phyloP scores from a whole-genome alignment of 30 jellyfish, hydroid and myxozoan species.

The Aurelia aurita complex sp. Pacific region DNA sequence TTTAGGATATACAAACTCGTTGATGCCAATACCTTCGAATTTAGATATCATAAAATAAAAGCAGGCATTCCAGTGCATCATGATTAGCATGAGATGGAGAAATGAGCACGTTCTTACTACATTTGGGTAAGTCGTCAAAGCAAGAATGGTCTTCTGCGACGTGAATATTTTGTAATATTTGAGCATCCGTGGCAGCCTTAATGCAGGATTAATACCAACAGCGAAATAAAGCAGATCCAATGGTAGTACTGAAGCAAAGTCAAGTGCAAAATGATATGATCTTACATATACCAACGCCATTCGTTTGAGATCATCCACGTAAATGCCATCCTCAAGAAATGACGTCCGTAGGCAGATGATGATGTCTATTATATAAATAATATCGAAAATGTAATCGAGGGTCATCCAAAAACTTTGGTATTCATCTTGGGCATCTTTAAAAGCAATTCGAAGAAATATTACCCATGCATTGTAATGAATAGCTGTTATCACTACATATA shows the following conservation, averaged over 20 bases:
- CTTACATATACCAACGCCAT: constrained; percentile 65
- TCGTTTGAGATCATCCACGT: constrained; percentile 62
- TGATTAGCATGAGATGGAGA: constrained; percentile 83
- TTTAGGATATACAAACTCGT: constrained; percentile 88
- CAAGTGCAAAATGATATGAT: constrained; percentile 74
- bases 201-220: constrained; percentile 57
- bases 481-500: constrained; percentile 67
- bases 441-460: constrained; percentile 76
- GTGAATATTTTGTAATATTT: constrained; percentile 71
- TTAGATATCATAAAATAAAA: constrained; percentile 82
- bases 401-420: constrained; percentile 66
- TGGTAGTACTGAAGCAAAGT: constrained; percentile 71
- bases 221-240: constrained; percentile 63
- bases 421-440: constrained; percentile 61
- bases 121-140: constrained; percentile 88
- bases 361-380: constrained; percentile 79
- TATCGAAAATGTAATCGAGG: constrained; percentile 82
- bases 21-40: constrained; percentile 91
- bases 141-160: constrained; percentile 83
- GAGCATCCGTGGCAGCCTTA: constrained; percentile 82
- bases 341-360: constrained; percentile 72
- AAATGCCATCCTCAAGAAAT: constrained; percentile 85
- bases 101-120: constrained; percentile 77
- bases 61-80: constrained; percentile 98
- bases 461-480: constrained; percentile 92